These are phyloP conservation scores for Dermatemys mawii DNA, from an alignment of 2,113 vertebrate species.

Conservation along the genomic window DNA sequence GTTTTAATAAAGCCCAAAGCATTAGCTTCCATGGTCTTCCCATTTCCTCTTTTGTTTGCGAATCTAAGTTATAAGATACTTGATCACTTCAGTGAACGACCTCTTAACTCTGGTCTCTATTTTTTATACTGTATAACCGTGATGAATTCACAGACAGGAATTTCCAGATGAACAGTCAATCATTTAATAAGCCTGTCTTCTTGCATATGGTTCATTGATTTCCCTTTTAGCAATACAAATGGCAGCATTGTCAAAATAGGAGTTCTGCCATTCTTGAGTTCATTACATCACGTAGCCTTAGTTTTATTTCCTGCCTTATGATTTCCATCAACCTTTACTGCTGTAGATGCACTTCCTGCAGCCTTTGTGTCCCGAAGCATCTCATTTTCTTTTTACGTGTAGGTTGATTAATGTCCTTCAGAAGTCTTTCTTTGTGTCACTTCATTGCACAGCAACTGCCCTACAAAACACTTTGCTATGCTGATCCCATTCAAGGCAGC, in stretches of 20 bases:
- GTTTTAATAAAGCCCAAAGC: neutral
- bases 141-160: slow-evolving; percentile 24
- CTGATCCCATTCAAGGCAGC: neutral
- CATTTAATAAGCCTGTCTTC: slow-evolving; percentile 56
- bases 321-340: slow-evolving; percentile 53
- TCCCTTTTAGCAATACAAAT: slow-evolving; percentile 35
- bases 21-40: neutral
- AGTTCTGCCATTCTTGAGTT: slow-evolving; percentile 14
- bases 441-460: neutral
- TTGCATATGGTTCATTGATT: slow-evolving; percentile 46
- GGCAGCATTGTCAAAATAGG: slow-evolving; percentile 44
- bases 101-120: slow-evolving; percentile 30
- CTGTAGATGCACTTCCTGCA: slow-evolving; percentile 53
- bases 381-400: slow-evolving; percentile 68
- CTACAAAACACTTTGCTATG: neutral
- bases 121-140: slow-evolving; percentile 15
- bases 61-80: slow-evolving; percentile 40
- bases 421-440: slow-evolving; percentile 33
- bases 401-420: slow-evolving; percentile 62
- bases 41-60: neutral
- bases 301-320: slow-evolving; percentile 44
- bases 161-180: slow-evolving; percentile 33
- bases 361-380: slow-evolving; percentile 54
- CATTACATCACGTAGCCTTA: slow-evolving; percentile 16
- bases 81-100: slow-evolving; percentile 3